phyloP scores from a whole-genome alignment of 2,888 invertebrate species.

The Eudemis profundana region DNA sequence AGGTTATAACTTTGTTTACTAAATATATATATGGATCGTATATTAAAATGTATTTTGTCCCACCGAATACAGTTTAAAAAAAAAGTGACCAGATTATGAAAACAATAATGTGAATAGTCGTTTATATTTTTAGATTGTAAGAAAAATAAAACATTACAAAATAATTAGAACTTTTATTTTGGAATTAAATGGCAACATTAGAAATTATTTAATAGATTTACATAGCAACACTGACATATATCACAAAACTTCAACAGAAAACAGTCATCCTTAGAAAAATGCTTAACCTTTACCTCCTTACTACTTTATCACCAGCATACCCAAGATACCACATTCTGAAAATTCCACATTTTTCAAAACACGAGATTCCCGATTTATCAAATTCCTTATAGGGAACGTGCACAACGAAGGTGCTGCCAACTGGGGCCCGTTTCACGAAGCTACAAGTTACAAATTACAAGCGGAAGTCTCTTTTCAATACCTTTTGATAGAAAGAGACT shows the following conservation, averaged over 20 bases:
- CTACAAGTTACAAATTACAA: too few species aligned
- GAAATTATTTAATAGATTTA: slow-evolving; percentile 21
- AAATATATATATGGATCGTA: too few species aligned
- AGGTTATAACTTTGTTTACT: too few species aligned
- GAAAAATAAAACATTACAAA: slow-evolving; percentile 35
- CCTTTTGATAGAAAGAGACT: too few species aligned
- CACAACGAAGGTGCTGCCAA: too few species aligned
- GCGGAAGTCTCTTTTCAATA: too few species aligned
- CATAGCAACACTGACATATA: slow-evolving; percentile 23
- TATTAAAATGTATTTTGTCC: slow-evolving; percentile 2
- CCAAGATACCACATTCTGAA: too few species aligned
- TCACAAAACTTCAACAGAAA: slow-evolving; percentile 22
- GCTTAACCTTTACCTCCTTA: background rate
- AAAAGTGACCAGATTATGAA: background rate
- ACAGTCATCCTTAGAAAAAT: slow-evolving; percentile 16
- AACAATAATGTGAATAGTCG: background rate
- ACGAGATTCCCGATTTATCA: too few species aligned
- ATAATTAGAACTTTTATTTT: slow-evolving; percentile 43
- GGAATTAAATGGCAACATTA: slow-evolving; percentile 35
- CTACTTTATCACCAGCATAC: too few species aligned
- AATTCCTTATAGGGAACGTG: too few species aligned
- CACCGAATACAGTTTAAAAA: slow-evolving; percentile 28
- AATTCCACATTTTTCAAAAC: too few species aligned
- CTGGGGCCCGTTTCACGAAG: too few species aligned
- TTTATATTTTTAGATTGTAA: slow-evolving; percentile 24